phyloP scores from a whole-genome alignment of 2,888 invertebrate species.

The Plebejus anna region DNA sequence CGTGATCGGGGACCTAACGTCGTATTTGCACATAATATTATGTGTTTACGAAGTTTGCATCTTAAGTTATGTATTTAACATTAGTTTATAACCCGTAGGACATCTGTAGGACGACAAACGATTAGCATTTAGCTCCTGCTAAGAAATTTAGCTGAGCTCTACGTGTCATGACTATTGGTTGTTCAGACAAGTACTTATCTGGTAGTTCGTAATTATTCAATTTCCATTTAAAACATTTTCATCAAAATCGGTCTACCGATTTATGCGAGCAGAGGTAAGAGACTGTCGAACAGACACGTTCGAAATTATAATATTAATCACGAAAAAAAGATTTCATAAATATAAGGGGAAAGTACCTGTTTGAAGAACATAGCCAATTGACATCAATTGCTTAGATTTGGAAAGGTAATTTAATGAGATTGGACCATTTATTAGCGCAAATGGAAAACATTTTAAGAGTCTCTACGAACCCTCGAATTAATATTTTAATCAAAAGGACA shows the following conservation, averaged over 20 bases:
- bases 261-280: too few species aligned
- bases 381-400: conserved; percentile 4
- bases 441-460: conserved; percentile 8
- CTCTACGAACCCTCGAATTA: background rate
- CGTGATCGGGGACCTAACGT: conserved; percentile 19
- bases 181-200: too few species aligned
- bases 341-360: background rate
- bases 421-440: background rate
- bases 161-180: too few species aligned
- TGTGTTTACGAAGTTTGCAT: background rate
- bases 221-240: background rate
- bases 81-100: background rate
- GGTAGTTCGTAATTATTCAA: background rate
- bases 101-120: background rate
- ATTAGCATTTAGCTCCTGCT: background rate
- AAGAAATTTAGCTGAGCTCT: background rate
- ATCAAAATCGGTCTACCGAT: too few species aligned
- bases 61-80: background rate
- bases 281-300: too few species aligned
- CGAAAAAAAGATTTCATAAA: too few species aligned
- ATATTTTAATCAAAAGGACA: conserved; percentile 4
- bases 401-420: background rate
- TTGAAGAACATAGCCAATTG: background rate
- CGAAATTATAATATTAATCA: too few species aligned
- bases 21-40: background rate